Conservation (phyloP, 2,888 invertebrate genomes). For the Cordylochernes scorpioides region DNA sequence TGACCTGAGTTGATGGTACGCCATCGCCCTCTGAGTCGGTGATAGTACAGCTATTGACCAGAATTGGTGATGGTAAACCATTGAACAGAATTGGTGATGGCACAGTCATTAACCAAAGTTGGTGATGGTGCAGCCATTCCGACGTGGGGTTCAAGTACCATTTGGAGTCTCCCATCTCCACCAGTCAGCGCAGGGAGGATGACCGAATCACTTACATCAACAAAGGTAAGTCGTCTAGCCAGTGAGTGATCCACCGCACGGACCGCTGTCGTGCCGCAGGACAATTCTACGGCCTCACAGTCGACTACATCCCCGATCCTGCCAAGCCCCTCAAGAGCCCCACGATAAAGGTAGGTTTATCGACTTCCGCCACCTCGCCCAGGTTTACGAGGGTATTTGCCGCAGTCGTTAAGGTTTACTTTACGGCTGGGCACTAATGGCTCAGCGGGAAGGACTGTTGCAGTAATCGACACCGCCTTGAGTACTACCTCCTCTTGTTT, state of each 20-base stretch:
- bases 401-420: no score
- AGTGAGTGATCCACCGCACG: background rate
- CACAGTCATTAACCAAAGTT: no score
- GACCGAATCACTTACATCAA: constrained; percentile 98
- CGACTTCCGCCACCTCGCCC: no score
- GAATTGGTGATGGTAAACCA: no score
- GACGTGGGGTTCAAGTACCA: constrained; percentile 87
- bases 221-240: constrained; percentile 33
- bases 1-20: no score
- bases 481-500: background rate
- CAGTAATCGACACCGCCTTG: constrained; percentile 2
- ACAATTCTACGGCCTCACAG: constrained; percentile 86
- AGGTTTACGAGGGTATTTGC: no score
- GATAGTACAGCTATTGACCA: no score
- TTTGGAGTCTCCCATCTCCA: constrained; percentile 91
- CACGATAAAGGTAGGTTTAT: constrained; percentile 69
- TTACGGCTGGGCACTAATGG: no score
- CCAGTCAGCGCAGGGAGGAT: constrained; percentile 86
- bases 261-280: constrained; percentile 22
- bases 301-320: constrained; percentile 81
- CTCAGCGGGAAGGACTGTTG: constrained; percentile 5
- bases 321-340: constrained; percentile 73
- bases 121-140: constrained; percentile 69
- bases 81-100: no score
- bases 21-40: no score